Percentiles rank a stretch among this genome's conserved stretches.
Conservation (phyloP, 92 coral and sea anemone species). For the Porites cylindrica region DNA sequence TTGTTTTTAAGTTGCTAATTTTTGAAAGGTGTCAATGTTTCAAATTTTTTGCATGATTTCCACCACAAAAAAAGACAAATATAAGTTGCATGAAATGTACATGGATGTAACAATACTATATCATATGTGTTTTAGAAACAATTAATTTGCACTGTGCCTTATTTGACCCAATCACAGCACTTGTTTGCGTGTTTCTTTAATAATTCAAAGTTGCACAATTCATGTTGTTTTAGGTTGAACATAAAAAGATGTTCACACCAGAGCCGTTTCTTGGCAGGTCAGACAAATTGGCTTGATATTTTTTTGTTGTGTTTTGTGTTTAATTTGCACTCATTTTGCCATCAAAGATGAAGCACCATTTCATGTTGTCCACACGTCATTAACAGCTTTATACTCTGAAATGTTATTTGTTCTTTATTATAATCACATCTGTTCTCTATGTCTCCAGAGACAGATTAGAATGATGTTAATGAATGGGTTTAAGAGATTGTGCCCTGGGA, state of each 20-base stretch:
- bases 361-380: not conserved
- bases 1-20: no score
- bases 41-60: no score
- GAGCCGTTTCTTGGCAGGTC: constrained; percentile 48
- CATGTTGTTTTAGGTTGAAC: constrained; percentile 53
- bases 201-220: not conserved
- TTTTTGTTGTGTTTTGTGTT: constrained; percentile 7
- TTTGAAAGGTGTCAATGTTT: no score
- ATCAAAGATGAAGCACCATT: not conserved
- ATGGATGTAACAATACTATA: no score
- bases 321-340: not conserved
- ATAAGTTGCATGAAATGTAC: not conserved
- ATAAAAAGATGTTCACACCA: constrained; percentile 27
- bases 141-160: not conserved
- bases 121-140: not conserved
- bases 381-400: not conserved
- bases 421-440: no score
- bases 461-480: no score
- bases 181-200: not conserved
- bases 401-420: no score
- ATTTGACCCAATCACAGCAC: not conserved
- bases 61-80: not conserved
- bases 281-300: constrained; percentile 33
- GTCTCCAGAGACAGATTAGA: no score
- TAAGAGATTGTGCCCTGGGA: no score